A percentile compares a stretch with the other conserved stretches of the same genome.
phyloP scores from a whole-genome alignment of 2,888 invertebrate genomes.

The Odontocerum albicorne region DNA sequence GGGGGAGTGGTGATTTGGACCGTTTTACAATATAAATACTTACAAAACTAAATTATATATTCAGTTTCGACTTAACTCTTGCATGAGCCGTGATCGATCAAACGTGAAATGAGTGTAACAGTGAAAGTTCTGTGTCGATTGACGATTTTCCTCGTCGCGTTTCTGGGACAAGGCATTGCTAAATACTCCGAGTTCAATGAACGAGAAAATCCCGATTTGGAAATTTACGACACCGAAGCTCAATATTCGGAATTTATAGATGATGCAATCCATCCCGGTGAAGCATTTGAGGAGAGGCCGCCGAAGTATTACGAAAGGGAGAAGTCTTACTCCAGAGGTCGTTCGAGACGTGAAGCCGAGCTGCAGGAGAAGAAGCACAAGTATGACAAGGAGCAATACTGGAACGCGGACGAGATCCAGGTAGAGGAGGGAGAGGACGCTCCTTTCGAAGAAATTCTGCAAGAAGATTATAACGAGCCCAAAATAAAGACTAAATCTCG shows the following conservation, averaged over 20 bases:
- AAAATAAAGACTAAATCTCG: not conserved
- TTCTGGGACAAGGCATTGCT: slow-evolving; percentile 33
- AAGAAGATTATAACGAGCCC: not conserved
- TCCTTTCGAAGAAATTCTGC: slow-evolving; percentile 13
- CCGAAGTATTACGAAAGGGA: slow-evolving; percentile 22
- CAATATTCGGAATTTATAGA: slow-evolving; percentile 31
- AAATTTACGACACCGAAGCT: slow-evolving; percentile 11
- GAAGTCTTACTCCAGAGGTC: slow-evolving; percentile 3
- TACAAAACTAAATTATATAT: slow-evolving; percentile 34
- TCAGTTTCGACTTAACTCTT: slow-evolving; percentile 34
- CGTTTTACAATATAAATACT: slow-evolving; percentile 35
- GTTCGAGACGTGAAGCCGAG: slow-evolving; percentile 11
- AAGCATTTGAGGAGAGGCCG: not conserved
- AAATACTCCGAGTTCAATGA: slow-evolving; percentile 31
- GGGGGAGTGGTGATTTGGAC: slow-evolving; percentile 33
- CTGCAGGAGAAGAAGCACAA: slow-evolving; percentile 24
- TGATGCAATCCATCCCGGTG: slow-evolving; percentile 16
- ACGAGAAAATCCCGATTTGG: slow-evolving; percentile 15
- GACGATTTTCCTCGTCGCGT: slow-evolving; percentile 33
- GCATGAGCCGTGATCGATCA: slow-evolving; percentile 34
- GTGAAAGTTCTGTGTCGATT: slow-evolving; percentile 35
- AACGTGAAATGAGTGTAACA: slow-evolving; percentile 35
- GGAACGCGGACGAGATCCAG: slow-evolving; percentile 33
- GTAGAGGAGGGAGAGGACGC: slow-evolving; percentile 30
- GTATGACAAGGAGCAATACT: slow-evolving; percentile 32